Base-by-base conservation (phyloP, 2,113 vertebrate species). In the Cyprinus carpio region DNA sequence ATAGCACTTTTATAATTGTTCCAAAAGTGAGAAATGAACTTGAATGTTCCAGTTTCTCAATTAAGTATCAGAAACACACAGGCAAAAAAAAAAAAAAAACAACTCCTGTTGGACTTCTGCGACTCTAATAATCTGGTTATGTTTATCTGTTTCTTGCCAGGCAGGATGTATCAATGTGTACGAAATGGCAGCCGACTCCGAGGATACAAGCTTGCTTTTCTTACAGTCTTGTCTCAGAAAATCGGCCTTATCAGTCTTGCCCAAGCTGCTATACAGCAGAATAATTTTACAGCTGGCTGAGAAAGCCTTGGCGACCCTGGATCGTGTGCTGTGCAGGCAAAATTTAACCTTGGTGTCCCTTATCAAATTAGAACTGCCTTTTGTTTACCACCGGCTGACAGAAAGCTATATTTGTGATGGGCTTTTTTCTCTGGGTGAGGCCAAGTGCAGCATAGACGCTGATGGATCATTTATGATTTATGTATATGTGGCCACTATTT, bases 281-380 rank as follows among this genome's bases (percentile, higher is more conserved):
- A 81, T 81, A 76, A 80, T 83, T 81, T 85, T 72, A 71, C 81
- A 89, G 75, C 49, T 15, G 69, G 62, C 82, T 62, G 82, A 81
- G 77, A 43, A 40, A 67, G 80, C 77, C 76, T 81, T 49, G 29
- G 75, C 34, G 40, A 43, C 83, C 67, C 84, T 81, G 60, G 79
- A 85, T 89, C 27, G 46, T 80, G 56, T 62, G 65, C 67, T 81
- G 77, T 27, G 67, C 56, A 43, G 77, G 65, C 65, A 81, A 83
- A n/a, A 18, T 86, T 80, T 75, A 71, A 85, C 67, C 81, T 87
- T 56, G 60, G 69, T 84, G 84, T 76, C 76, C 84, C 81, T 86
- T 62, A 77, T 86, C 81, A 85, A 87, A 87, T 89, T 84, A 87
- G 67, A 85, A 81, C 75, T 72, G 64, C 67, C 81, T 75, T 64